A percentile compares a stretch with the other conserved stretches of the same genome.
Conservation (phyloP, 2,113 vertebrate genomes). For the Brachypteracias leptosomus region DNA sequence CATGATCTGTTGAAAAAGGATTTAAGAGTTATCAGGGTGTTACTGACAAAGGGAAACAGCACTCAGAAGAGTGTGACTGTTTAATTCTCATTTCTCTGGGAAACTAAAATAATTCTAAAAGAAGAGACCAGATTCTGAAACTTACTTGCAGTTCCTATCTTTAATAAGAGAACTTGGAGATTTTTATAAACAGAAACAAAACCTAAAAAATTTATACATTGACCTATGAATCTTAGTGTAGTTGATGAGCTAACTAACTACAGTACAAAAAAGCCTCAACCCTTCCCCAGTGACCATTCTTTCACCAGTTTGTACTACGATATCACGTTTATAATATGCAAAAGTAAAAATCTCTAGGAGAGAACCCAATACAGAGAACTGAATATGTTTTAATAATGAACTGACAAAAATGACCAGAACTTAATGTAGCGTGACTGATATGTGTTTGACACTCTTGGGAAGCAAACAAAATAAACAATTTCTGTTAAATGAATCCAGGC, state of each 20-base stretch:
- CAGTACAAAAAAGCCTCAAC: not conserved
- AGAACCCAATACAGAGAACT: not conserved
- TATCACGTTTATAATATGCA: not conserved
- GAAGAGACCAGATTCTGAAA: not conserved
- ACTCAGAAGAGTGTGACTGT: not conserved
- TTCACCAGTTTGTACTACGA: not conserved
- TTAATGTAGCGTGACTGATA: not conserved
- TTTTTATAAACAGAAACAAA: not conserved
- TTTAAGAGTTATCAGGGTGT: not conserved
- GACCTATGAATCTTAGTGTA: not conserved
- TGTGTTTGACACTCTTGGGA: not conserved
- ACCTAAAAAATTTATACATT: not conserved
- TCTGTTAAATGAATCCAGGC: not conserved
- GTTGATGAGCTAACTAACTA: not conserved
- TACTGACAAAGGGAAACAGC: not conserved
- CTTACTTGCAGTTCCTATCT: not conserved
- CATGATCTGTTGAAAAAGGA: not conserved
- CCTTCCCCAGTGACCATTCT: not conserved
- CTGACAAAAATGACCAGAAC: not conserved
- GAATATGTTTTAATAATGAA: not conserved
- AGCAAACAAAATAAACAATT: not conserved
- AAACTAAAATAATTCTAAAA: not conserved
- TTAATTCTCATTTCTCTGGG: not conserved
- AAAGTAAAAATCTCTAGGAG: not conserved
- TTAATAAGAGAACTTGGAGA: not conserved